A percentile compares a stretch with the other conserved stretches of the same genome.
Evolutionary conservation across 1,140 invertebrate genomes (phyloP).

Genomic region (Zophobas atratus): DNA sequence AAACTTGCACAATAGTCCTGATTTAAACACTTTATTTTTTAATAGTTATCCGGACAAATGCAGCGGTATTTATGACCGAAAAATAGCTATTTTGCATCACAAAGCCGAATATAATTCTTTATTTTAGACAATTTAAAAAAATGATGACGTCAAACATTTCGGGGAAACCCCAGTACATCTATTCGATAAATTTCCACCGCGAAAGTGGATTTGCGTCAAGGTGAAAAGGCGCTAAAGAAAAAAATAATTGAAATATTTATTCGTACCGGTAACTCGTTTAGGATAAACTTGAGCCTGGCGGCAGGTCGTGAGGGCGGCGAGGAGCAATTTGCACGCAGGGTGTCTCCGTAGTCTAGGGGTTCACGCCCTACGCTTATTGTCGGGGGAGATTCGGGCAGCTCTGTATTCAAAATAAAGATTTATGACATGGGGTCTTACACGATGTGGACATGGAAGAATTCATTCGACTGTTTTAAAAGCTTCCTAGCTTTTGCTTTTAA

Average conservation of each 20-base stretch:
- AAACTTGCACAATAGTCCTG: no score
- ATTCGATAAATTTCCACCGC: neutral
- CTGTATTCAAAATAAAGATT: slow-evolving; percentile 67
- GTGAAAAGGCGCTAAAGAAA: neutral
- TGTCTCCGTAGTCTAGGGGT: slow-evolving; percentile 73
- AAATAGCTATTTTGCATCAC: no score
- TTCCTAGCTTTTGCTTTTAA: neutral
- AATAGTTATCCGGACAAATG: no score
- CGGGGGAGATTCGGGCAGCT: slow-evolving; percentile 73
- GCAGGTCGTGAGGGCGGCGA: slow-evolving; percentile 81
- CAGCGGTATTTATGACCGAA: no score
- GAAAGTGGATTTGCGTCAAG: neutral
- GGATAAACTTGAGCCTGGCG: slow-evolving; percentile 79
- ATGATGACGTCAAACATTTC: no score
- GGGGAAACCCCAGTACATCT: no score
- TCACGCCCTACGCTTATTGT: slow-evolving; percentile 68
- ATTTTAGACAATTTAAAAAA: no score
- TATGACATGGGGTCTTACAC: neutral
- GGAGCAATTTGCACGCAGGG: slow-evolving; percentile 81
- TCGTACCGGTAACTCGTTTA: slow-evolving; percentile 82
- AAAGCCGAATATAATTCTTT: no score
- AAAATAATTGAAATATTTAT: slow-evolving; percentile 5
- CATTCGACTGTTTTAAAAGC: neutral
- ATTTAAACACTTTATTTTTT: no score
- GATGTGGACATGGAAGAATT: slow-evolving; percentile 7